Percentiles rank a stretch among this genome's conserved stretches.
phyloP scores from a whole-genome alignment of 1,140 invertebrate genomes.

The Drosophila prosaltans region DNA sequence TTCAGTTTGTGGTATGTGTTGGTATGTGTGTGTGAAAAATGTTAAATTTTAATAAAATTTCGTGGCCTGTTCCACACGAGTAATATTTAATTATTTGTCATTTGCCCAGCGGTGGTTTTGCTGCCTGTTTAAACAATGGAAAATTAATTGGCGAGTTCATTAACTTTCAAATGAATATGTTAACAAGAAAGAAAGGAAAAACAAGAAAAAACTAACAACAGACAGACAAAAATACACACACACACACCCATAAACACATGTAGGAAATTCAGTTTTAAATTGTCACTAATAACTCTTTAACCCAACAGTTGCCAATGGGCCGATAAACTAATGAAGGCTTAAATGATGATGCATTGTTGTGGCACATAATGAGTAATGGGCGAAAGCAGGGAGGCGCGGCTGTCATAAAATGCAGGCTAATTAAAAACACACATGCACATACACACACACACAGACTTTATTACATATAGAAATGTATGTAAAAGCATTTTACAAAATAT shows the following conservation, averaged over 20 bases:
- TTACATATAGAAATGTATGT: conserved; percentile 27
- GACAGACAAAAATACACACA: conserved; percentile 15
- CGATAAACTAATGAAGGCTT: conserved; percentile 78
- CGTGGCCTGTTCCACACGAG: conserved; percentile 17
- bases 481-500: conserved; percentile 57
- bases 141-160: conserved; percentile 78
- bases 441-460: conserved; percentile 8
- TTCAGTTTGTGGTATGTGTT: neutral
- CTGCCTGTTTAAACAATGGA: conserved; percentile 66
- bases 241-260: neutral
- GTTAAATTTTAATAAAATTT: conserved; percentile 40
- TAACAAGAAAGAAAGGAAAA: conserved; percentile 47
- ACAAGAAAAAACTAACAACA: neutral
- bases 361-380: conserved; percentile 40
- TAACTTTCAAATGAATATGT: conserved; percentile 74
- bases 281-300: conserved; percentile 76
- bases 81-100: conserved; percentile 65
- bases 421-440: conserved; percentile 49
- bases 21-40: neutral
- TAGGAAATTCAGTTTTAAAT: conserved; percentile 73
- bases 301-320: conserved; percentile 50
- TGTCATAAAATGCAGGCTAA: conserved; percentile 77
- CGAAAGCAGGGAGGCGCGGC: neutral
- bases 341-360: conserved; percentile 77
- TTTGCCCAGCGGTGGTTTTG: conserved; percentile 34